Evolutionary conservation across 1,140 invertebrate species (phyloP), one percentile per base, ranked within the genome.

Genomic region (Rhynchophorus ferrugineus): DNA sequence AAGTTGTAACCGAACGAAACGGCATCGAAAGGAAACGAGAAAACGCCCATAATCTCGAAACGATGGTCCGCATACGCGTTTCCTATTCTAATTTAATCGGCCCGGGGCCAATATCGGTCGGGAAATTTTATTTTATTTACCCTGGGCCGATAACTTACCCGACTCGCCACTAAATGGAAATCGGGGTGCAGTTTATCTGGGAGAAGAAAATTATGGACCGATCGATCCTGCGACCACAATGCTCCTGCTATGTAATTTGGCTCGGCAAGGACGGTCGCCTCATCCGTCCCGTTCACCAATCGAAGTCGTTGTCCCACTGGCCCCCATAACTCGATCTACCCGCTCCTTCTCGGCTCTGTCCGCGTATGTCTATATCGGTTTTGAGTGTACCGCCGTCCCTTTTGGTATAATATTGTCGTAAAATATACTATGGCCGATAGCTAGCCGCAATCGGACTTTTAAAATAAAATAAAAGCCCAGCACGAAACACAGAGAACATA

Each of bases 121-220:
- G 11, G 24, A 29, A 29, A 29, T 29, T 29, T 29, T 29, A 29
- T 29, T 29, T 29, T 29, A 29, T 29, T 29, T 29, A 29, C 5
- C 24, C n/a, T n/a, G n/a, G n/a, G n/a, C 24, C 24, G 24, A 29
- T 29, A 29, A 29, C 24, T 29, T 29, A 29, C 5, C 24, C 24
- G 38, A 41, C 18, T 20, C 18, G 17, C 38, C 38, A n/a, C 38
- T 41, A 41, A 41, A 41, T 41, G 38, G 14, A 41, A 41, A 41
- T 41, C 38, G 38, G 14, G n/a, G 3, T 20, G 38, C 38, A 18
- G 38, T 41, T 41, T 41, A 41, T 14, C 14, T 41, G 14, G 11
- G 11, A 41, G 18, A 41, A 41, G 38, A 41, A 41, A 41, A 18
- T 41, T 41, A 41, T 41, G 14, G 38, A 14, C 38, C 14, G 17